Conservation (phyloP, 1,140 invertebrate species). For the Batillaria attramentaria region DNA sequence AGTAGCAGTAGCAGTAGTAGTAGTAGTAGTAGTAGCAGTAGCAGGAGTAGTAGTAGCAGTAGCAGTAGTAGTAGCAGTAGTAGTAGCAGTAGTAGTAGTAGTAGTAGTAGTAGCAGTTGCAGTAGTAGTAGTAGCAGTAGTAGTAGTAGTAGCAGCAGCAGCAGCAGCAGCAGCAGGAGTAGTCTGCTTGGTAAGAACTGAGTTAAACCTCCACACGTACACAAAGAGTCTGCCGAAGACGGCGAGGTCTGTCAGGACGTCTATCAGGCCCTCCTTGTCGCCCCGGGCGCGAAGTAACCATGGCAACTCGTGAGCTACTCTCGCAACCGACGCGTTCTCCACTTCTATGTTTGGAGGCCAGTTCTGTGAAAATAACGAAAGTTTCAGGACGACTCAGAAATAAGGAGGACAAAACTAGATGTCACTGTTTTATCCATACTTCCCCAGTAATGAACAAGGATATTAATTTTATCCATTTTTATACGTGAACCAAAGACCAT, state of each 20-base stretch:
- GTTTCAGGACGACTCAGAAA: background rate
- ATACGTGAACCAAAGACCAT: background rate
- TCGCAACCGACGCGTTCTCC: slow-evolving; percentile 20
- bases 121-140: no score
- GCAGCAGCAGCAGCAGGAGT: no score
- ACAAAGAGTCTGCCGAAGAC: slow-evolving; percentile 32
- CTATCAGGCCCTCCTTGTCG: slow-evolving; percentile 29
- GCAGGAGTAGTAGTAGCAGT: no score
- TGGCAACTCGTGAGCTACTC: slow-evolving; percentile 36
- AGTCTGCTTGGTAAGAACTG: no score
- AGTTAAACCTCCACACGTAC: no score
- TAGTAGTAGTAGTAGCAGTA: no score
- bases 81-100: no score
- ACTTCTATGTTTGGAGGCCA: slow-evolving; percentile 7
- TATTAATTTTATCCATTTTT: background rate
- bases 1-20: background rate
- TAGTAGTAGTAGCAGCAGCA: no score
- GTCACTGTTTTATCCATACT: background rate
- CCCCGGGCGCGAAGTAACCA: slow-evolving; percentile 22
- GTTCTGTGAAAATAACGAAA: background rate
- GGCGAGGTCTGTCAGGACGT: slow-evolving; percentile 24
- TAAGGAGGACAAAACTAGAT: background rate
- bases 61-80: no score
- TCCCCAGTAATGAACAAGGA: background rate
- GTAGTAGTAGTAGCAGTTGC: no score